Evolutionary conservation across 2,797 vertebrate species (phyloP), one percentile per base, ranked within the genome.

Genomic region (Ptychadena robeensis): DNA sequence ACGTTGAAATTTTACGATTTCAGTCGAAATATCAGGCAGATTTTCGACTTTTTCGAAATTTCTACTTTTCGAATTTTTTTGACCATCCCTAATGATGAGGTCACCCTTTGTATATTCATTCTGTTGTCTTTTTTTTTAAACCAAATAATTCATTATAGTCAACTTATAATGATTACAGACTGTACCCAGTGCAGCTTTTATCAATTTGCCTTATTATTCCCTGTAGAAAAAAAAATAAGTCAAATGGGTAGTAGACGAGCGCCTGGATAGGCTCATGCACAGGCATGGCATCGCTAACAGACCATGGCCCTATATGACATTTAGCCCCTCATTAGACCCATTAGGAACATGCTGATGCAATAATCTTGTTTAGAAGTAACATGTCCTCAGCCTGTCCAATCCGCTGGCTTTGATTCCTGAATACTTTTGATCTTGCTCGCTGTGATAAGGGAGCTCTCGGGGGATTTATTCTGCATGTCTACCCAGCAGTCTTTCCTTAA

Each of bases 371-470:
- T 75, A 28, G 32, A 59, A 10, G 66, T 64, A 57, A 75, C 63
- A 68, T 74, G 63, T 65, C 73, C 69, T 68, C 35, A 75, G 71
- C 72, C 31, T 59, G 44, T 53, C 6, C 34, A 2, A 75, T 74
- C 44, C 22, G 31, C 44, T 27, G 12, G 40, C 80, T 82, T 75
- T 82, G 44, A 82, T 82, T 74, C 67, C 48, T 68, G 31, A 32
- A 69, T 82, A 32, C 72, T 75, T 82, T 82, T 82, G 44, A 82
- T 82, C 64, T 69, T 25, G 25, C 65, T 38, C 27, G 3, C 80
- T 74, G 69, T 82, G 71, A 75, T 82, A 61, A 82, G 64, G 61
- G 75, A 69, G 44, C 40, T 67, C 80, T 81, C 64, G 38, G 22
- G 72, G 80, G 48, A 38, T 74, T 75, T 59, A 67, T 57, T 65